Conservation (phyloP, 2,888 invertebrate species). For the Liposcelis brunnea region DNA sequence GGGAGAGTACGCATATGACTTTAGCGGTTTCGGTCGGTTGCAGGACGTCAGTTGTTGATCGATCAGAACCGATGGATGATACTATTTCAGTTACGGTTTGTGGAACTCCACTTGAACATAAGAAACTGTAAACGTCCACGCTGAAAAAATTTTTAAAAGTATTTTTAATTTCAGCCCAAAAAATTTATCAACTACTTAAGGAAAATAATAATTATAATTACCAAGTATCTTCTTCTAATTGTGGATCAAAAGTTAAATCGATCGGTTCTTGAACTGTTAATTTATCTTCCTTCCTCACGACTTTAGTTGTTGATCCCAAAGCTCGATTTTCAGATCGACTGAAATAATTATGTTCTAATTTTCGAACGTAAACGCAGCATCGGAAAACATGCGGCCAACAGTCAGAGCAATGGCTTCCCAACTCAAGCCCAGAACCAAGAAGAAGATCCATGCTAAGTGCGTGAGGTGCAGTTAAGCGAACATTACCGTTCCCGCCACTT, state of each 20-base stretch:
- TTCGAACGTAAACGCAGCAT: slow-evolving; percentile 82
- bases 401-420: slow-evolving; percentile 80
- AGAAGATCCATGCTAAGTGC: slow-evolving; percentile 85
- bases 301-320: too few relatives aligned
- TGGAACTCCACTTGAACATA: slow-evolving; percentile 21
- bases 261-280: slow-evolving; percentile 32
- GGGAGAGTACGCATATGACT: slow-evolving; percentile 75
- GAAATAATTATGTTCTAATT: slow-evolving; percentile 78
- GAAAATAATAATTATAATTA: slow-evolving; percentile 24
- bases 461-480: slow-evolving; percentile 59
- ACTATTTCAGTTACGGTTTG: too few relatives aligned
- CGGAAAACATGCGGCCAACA: slow-evolving; percentile 94
- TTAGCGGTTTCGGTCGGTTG: slow-evolving; percentile 42
- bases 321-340: slow-evolving; percentile 53
- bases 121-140: slow-evolving; percentile 69
- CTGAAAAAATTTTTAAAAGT: slow-evolving; percentile 28
- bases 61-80: too few relatives aligned
- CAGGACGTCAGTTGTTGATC: too few relatives aligned
- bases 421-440: slow-evolving; percentile 62
- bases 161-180: not conserved
- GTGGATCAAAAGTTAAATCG: slow-evolving; percentile 40
- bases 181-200: slow-evolving; percentile 13
- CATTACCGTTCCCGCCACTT: slow-evolving; percentile 11
- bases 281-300: slow-evolving; percentile 12
- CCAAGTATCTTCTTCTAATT: slow-evolving; percentile 64